Evolutionary conservation across 2,113 vertebrate genomes (phyloP).

Genomic region (Urocynchramus pylzowi): DNA sequence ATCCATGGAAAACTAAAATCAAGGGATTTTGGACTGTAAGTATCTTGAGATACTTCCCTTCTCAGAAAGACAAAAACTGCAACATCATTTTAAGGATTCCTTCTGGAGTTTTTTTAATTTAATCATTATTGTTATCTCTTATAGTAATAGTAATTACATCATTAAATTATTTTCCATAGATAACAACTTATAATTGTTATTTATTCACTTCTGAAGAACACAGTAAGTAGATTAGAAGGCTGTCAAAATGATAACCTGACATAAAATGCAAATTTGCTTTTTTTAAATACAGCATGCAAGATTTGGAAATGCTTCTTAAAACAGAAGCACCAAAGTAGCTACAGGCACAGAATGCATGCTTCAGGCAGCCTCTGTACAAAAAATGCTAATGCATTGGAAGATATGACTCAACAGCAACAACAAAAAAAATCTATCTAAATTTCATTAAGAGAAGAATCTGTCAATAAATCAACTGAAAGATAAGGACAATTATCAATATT

Average conservation of each 20-base stretch:
- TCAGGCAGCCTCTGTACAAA: not conserved
- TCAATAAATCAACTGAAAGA: not conserved
- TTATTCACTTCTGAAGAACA: slow-evolving; percentile 38
- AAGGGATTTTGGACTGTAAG: not conserved
- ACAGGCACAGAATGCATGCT: not conserved
- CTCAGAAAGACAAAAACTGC: not conserved
- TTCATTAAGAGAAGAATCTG: not conserved
- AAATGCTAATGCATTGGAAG: not conserved
- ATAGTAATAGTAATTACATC: slow-evolving; percentile 38
- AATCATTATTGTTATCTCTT: not conserved
- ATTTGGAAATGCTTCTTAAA: slow-evolving; percentile 44
- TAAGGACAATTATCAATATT: not conserved
- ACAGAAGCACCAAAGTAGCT: slow-evolving; percentile 28
- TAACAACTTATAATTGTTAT: slow-evolving; percentile 54
- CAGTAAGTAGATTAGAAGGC: slow-evolving; percentile 28
- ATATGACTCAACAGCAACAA: not conserved
- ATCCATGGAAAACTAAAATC: not conserved
- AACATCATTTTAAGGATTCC: not conserved
- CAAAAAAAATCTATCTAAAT: not conserved
- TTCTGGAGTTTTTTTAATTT: not conserved
- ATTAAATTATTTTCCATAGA: slow-evolving; percentile 51
- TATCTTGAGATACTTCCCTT: not conserved
- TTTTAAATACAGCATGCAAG: slow-evolving; percentile 22
- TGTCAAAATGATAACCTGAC: slow-evolving; percentile 54
- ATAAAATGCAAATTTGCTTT: slow-evolving; percentile 29